Evolutionary conservation across 1,140 invertebrate species (phyloP), one percentile per base, ranked within the genome.

Genomic region (Nomia melanderi): DNA sequence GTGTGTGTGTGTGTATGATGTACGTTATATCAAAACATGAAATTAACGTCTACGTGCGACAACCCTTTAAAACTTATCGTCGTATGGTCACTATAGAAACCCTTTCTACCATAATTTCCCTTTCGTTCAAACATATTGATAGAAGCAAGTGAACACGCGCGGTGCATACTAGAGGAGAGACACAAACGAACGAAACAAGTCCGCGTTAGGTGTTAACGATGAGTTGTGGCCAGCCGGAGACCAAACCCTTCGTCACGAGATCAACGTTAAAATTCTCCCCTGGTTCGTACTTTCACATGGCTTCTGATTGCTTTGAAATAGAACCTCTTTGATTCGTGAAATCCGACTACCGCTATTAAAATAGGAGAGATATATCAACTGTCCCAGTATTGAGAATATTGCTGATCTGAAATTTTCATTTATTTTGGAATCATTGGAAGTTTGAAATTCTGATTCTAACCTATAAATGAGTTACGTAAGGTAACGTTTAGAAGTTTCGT

Each of bases 161-260:
- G 53, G 17, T 47, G 44, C 65, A 57, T 29, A 25, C 33, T 25
- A 29, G 33, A 57, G 25, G 36, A 70, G 64, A 50, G 64, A 62
- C 62, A 17, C 44, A 62, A 74, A 79, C 74, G 79, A 81, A 81
- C 79, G 47, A 53, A 44, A 82, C 62, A 47, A 67, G 62, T 65
- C 59, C 67, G 73, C 60, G 80, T 82, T 82, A 81, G 74, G 66
- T 77, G 74, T 81, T 81, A 82, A 82, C 79, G 79, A 82, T 77
- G 79, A 82, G 76, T 81, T 82, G 79, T 72, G 79, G 73, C 65
- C 66, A 72, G 66, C 65, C 66, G 67, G 66, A 82, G 81, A 66
- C 70, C 31, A 66, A 72, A 60, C 47, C 69, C 60, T 47, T 69
- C 36, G n/a, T 4, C 66, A 65, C 14, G 74, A 81, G 78, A 82